Evolutionary conservation across 1,140 invertebrate species (phyloP), one percentile per base, ranked within the genome.

Genomic region (Nasonia giraulti): DNA sequence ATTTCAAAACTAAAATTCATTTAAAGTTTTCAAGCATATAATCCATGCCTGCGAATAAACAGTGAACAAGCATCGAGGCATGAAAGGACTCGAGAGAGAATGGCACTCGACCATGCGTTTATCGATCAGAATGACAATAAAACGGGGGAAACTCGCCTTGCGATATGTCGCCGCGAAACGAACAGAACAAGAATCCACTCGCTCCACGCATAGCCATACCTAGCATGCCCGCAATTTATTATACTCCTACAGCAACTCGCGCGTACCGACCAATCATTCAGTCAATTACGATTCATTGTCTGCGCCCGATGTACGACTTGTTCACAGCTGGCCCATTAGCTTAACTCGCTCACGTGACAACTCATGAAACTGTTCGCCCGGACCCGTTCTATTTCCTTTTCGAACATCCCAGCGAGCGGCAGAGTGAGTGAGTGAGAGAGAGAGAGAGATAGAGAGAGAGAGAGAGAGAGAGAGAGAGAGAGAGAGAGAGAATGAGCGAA

Each of bases 321-420:
- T 74, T 37, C 73, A 20, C 73, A 74, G 73, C 73, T 79, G 62
- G 79, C 79, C 79, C 66, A 80, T 80, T 69, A 80, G 79, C 79
- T 77, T 75, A 75, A 75, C 73, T 40, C 73, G 33, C 73, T 2
- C 50, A 37, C 47, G 50, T 11, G 66, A 80, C 79, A 80, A 71
- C 62, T 69, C 33, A 37, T 66, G 50, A 33, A 33, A 75, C 27
- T 62, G 55, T n/a, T 37, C 55, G 6, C 37, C 27, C 31, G 8
- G 27, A 1, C 44, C 31, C 73, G 7, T 33, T 71, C 33, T 74
- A 33, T 74, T 71, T 27, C 31, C 69, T 71, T 33, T 31, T 27
- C 69, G 23, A 0, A 31, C 23, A 31, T 33, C 20, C 47, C 12
- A 17, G 11, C 14, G 12, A n/a, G 55, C 1, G 27, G 27, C 27